Evolutionary conservation across 2,797 vertebrate genomes (phyloP).

Genomic region (Tokudaia muenninki): DNA sequence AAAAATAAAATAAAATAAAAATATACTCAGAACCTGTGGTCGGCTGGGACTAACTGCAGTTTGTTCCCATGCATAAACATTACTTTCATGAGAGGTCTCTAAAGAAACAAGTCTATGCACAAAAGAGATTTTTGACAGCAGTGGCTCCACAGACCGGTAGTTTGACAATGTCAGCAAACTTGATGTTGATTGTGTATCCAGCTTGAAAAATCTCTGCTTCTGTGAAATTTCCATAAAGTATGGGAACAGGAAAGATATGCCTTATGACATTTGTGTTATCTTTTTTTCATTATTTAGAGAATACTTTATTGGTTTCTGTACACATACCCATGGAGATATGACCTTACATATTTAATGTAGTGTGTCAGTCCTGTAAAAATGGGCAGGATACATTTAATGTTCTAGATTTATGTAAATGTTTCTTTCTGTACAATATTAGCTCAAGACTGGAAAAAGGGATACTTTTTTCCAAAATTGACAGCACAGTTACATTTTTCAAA

Average conservation of each 20-base stretch:
- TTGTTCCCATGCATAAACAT: neutral
- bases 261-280: neutral
- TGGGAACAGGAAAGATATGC: neutral
- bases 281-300: neutral
- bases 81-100: neutral
- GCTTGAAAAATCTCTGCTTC: conserved; percentile 8
- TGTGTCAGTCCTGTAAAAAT: neutral
- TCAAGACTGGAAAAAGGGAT: neutral
- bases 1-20: neutral
- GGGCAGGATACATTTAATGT: neutral
- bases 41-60: neutral
- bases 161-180: neutral
- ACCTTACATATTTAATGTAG: neutral
- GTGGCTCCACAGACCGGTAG: fast-evolving
- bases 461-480: neutral
- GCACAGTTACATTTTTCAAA: neutral
- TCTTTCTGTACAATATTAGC: neutral
- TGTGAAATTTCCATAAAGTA: neutral
- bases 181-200: neutral
- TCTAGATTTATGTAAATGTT: neutral
- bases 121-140: neutral
- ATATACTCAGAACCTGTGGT: neutral
- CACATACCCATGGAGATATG: neutral
- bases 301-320: neutral
- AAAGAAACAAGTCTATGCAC: neutral